Evolutionary conservation across 2,888 invertebrate genomes (phyloP).

Genomic region (Brenthis hecate): DNA sequence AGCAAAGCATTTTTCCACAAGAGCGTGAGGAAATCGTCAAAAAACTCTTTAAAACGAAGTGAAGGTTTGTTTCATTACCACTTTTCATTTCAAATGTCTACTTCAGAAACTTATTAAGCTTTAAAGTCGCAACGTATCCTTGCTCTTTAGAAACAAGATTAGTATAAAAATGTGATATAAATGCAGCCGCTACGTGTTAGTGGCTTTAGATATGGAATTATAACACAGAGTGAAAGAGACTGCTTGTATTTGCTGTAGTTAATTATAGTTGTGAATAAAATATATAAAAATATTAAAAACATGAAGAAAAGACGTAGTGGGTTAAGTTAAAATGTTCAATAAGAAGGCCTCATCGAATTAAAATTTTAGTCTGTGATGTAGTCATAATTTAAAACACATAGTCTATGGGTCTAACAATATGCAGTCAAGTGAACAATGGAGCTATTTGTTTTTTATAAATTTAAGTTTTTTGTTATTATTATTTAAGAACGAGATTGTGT

Average conservation of each 20-base stretch:
- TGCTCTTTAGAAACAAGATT: conserved; percentile 10
- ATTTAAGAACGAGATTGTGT: not conserved
- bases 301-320: too few species aligned
- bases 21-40: conserved; percentile 1
- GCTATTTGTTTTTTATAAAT: too few species aligned
- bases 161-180: conserved; percentile 11
- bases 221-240: not conserved
- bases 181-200: not conserved
- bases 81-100: conserved; percentile 15
- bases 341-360: too few species aligned
- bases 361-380: too few species aligned
- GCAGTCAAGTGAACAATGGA: too few species aligned
- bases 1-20: not conserved
- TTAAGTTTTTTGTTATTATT: not conserved
- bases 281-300: not conserved
- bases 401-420: too few species aligned
- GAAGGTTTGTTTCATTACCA: conserved; percentile 20
- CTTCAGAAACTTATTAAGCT: conserved; percentile 18
- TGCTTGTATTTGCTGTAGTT: not conserved
- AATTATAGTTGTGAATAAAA: conserved; percentile 1
- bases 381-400: too few species aligned
- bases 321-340: too few species aligned
- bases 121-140: conserved; percentile 4
- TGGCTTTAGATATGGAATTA: not conserved
- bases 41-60: conserved; percentile 15